Conservation (phyloP, 2,113 vertebrate genomes). For the Caracal caracal region DNA sequence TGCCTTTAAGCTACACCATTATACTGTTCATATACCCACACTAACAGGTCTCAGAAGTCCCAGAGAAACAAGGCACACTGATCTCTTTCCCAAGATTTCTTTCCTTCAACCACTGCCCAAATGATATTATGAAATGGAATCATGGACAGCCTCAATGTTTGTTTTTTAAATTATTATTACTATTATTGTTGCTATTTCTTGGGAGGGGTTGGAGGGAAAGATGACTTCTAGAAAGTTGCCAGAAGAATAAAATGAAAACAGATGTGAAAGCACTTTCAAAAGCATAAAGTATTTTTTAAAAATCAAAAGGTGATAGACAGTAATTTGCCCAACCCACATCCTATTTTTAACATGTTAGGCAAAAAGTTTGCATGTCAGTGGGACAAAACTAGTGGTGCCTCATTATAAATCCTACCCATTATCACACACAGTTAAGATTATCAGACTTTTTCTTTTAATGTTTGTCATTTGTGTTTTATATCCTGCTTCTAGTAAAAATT, state of each 20-base stretch:
- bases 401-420: slow-evolving; percentile 6
- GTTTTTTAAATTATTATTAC: background rate
- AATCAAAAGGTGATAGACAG: background rate
- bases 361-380: background rate
- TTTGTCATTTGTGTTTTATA: slow-evolving; percentile 13
- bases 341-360: slow-evolving; percentile 15
- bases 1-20: background rate
- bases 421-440: background rate
- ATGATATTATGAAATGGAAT: background rate
- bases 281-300: background rate
- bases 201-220: background rate
- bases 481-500: slow-evolving; percentile 45
- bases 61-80: background rate
- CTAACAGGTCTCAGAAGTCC: background rate
- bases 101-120: background rate
- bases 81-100: background rate
- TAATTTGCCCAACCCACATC: background rate
- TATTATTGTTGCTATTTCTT: background rate
- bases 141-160: background rate
- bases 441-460: background rate
- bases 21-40: background rate
- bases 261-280: slow-evolving; percentile 22
- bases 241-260: slow-evolving; percentile 24
- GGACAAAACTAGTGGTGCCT: background rate
- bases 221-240: background rate